These are phyloP conservation scores for Stichodactyla helianthus DNA, from an alignment of 64 coral and sea anemone genomes.

Conservation along the genomic window DNA sequence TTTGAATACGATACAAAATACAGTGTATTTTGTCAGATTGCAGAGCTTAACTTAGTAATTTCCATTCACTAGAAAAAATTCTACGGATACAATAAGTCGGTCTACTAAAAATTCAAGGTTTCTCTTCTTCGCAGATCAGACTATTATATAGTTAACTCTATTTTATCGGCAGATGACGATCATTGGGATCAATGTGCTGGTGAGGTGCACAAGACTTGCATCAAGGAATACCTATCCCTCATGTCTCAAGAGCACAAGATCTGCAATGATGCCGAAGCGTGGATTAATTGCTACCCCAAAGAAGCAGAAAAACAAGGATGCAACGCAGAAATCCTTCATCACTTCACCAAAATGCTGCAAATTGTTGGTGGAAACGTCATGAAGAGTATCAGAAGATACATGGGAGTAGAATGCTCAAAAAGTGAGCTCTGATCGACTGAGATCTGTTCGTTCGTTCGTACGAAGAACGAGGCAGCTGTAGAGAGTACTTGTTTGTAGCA, in stretches of 20 bases:
- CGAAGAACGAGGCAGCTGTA: no score
- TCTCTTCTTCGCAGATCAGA: neutral
- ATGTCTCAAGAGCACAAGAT: neutral
- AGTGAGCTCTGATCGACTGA: neutral
- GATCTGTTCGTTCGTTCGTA: no score
- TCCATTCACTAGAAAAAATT: no score
- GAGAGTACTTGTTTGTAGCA: neutral
- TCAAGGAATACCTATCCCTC: constrained; percentile 7
- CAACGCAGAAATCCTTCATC: neutral
- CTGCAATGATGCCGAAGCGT: constrained; percentile 6
- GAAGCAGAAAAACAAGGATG: neutral
- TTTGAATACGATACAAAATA: no score
- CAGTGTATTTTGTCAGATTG: no score
- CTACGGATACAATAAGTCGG: no score
- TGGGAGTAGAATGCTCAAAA: constrained; percentile 20
- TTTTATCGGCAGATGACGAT: neutral
- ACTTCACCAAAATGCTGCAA: neutral
- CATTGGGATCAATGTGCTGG: neutral
- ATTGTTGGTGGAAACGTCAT: neutral
- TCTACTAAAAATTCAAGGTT: no score
- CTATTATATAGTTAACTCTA: neutral
- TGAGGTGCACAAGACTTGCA: neutral
- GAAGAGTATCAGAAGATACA: neutral
- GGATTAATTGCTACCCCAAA: neutral
- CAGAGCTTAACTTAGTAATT: no score